These are phyloP conservation scores for Echinops telfairi DNA, from an alignment of 2,113 vertebrate genomes.

Conservation along the genomic window DNA sequence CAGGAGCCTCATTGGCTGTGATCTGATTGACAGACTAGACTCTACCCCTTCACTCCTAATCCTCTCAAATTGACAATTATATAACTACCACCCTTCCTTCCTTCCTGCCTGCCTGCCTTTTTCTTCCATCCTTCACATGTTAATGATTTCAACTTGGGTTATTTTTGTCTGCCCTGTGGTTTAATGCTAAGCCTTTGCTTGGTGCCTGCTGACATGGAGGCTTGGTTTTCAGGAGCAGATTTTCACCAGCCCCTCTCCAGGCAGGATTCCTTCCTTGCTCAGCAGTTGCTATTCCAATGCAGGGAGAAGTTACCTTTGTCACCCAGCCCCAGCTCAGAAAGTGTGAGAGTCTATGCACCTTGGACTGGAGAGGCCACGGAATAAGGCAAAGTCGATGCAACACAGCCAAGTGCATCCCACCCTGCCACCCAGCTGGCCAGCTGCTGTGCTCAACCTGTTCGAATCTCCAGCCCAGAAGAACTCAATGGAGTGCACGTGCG, in stretches of 20 bases:
- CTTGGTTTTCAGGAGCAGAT: not conserved
- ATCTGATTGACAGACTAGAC: no score
- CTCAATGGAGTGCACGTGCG: no score
- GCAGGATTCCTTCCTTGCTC: no score
- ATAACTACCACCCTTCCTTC: no score
- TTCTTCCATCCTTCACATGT: not conserved
- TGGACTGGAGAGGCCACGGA: not conserved
- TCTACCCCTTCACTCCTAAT: no score
- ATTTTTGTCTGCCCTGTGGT: not conserved
- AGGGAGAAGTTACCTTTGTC: not conserved
- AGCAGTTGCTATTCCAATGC: not conserved
- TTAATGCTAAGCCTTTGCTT: not conserved
- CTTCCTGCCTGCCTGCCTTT: no score
- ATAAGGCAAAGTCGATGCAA: not conserved
- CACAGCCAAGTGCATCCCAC: no score
- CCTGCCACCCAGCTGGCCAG: not conserved
- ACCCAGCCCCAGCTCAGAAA: no score
- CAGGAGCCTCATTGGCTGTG: no score
- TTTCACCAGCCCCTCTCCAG: not conserved
- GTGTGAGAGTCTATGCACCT: no score
- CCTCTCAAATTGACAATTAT: no score
- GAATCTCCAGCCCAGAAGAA: not conserved
- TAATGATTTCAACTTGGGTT: not conserved
- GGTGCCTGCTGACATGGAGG: not conserved
- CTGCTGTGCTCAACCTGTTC: not conserved